Percentiles rank a stretch among this genome's conserved stretches.
Evolutionary conservation across 2,113 vertebrate genomes (phyloP).

Genomic region (Callipepla californica): DNA sequence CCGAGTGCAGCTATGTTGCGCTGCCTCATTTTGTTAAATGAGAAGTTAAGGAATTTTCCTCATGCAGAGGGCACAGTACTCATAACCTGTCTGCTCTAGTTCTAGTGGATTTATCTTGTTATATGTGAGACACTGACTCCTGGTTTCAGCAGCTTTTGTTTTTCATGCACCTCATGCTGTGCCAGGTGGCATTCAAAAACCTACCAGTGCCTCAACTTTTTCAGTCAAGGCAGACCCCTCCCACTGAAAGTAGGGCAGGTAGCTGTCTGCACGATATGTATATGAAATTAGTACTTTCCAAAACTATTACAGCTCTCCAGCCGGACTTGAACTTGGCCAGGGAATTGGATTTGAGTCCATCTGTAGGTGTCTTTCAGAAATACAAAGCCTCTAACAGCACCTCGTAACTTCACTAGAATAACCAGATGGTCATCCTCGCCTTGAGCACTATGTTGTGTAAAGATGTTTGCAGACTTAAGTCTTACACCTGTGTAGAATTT

Average conservation of each 20-base stretch:
- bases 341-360: background rate
- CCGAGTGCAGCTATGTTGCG: background rate
- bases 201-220: background rate
- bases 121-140: background rate
- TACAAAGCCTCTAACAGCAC: background rate
- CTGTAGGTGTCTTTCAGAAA: background rate
- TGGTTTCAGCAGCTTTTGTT: background rate
- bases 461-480: background rate
- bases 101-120: background rate
- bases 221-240: background rate
- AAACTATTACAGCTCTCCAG: background rate
- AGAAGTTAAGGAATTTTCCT: background rate
- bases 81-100: background rate
- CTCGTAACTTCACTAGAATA: background rate
- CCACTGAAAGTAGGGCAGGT: background rate
- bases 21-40: background rate
- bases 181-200: background rate
- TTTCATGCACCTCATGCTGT: background rate
- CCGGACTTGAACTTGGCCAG: background rate
- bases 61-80: background rate
- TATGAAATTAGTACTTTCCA: background rate
- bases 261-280: background rate
- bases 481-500: background rate
- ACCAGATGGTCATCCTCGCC: background rate
- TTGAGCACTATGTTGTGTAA: background rate